phyloP scores from a whole-genome alignment of 2,888 invertebrate genomes.

The Ophioninae sp. region DNA sequence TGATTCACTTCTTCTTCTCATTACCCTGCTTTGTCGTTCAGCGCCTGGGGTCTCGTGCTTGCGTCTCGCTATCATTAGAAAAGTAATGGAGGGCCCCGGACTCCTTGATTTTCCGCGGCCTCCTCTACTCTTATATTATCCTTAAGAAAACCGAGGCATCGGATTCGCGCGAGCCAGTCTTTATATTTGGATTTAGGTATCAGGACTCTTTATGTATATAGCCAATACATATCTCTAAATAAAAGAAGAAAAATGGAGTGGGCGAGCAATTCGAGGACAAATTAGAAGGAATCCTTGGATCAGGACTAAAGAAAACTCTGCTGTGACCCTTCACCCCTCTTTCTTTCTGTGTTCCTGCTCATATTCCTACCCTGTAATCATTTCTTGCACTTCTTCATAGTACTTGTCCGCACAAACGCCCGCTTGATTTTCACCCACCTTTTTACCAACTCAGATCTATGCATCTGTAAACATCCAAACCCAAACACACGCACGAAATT shows the following conservation, averaged over 20 bases:
- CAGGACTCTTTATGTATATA: not conserved
- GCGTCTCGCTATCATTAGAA: slow-evolving; percentile 79
- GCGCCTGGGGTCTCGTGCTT: slow-evolving; percentile 69
- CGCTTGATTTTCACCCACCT: not conserved
- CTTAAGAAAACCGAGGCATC: slow-evolving; percentile 66
- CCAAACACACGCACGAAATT: no score
- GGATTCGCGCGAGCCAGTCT: slow-evolving; percentile 30
- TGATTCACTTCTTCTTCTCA: slow-evolving; percentile 81
- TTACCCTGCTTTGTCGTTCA: slow-evolving; percentile 80
- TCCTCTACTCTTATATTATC: slow-evolving; percentile 77
- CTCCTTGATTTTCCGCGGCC: slow-evolving; percentile 67
- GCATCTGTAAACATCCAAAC: no score
- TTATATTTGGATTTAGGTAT: not conserved
- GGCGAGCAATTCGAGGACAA: slow-evolving; percentile 67
- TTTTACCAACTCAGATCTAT: no score
- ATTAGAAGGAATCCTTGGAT: slow-evolving; percentile 77
- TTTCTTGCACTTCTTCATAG: slow-evolving; percentile 12
- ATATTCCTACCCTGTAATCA: slow-evolving; percentile 31
- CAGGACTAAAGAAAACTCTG: slow-evolving; percentile 74
- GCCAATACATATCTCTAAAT: not conserved
- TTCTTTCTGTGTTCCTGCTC: slow-evolving; percentile 46
- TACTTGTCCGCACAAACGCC: not conserved
- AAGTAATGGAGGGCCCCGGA: slow-evolving; percentile 79
- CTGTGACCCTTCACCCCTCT: slow-evolving; percentile 65
- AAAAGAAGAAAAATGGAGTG: slow-evolving; percentile 29